Percentiles rank a stretch among this genome's conserved stretches.
These are phyloP conservation scores for Cantharis rufa DNA, from an alignment of 2,888 invertebrate genomes.

Conservation along the genomic window DNA sequence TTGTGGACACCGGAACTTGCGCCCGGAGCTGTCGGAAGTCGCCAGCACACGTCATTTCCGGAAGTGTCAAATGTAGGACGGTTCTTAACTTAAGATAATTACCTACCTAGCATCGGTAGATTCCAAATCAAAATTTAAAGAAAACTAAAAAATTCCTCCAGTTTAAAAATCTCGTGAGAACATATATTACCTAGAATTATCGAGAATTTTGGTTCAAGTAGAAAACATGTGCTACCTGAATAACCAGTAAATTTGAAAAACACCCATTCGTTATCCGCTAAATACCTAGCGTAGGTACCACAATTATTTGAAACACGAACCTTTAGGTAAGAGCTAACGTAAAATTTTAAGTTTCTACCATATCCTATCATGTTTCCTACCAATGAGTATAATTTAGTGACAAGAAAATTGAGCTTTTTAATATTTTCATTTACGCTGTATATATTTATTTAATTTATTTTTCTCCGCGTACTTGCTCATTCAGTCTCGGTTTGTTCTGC, in stretches of 20 bases:
- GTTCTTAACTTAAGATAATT: background rate
- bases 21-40: conserved; percentile 56
- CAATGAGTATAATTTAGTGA: background rate
- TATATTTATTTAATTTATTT: background rate
- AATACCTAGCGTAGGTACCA: background rate
- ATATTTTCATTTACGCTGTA: background rate
- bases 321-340: background rate
- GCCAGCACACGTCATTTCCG: conserved; percentile 58
- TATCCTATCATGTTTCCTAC: background rate
- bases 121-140: background rate
- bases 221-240: conserved; percentile 8
- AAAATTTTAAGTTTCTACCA: background rate
- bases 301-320: conserved; percentile 5
- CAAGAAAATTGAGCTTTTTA: background rate
- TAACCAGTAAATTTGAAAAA: background rate
- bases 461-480: background rate
- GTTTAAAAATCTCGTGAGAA: background rate
- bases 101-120: background rate
- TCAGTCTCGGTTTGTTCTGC: background rate
- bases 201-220: background rate
- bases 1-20: conserved; percentile 55
- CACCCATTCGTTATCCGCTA: background rate
- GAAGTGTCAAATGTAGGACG: conserved; percentile 52
- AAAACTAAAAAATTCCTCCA: background rate
- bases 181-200: background rate